Percentiles rank a stretch among this genome's conserved stretches.
Evolutionary conservation across 2,888 invertebrate species (phyloP).

Genomic region (Euplexia lucipara): DNA sequence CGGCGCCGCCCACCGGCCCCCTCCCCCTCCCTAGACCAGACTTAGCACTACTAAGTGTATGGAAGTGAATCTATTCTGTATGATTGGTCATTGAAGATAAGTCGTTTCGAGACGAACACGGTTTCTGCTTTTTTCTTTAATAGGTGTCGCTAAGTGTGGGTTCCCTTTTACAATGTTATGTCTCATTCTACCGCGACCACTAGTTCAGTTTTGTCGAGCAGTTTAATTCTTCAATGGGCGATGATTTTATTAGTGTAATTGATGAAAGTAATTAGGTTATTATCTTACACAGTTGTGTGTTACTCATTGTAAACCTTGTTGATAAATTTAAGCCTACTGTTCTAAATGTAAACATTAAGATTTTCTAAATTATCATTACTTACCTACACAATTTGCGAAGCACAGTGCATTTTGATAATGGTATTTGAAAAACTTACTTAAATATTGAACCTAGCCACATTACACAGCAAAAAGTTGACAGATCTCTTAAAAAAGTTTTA

Average conservation of each 20-base stretch:
- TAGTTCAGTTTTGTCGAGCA: neutral
- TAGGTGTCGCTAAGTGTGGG: constrained; percentile 44
- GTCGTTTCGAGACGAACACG: constrained; percentile 47
- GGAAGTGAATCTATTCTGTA: constrained; percentile 75
- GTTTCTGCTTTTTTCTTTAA: constrained; percentile 51
- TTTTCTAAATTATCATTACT: neutral
- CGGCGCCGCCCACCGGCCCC: constrained; percentile 87
- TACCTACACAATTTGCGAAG: neutral
- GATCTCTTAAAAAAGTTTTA: neutral
- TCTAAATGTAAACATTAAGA: neutral
- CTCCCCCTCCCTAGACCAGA: constrained; percentile 71
- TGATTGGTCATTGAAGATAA: constrained; percentile 82
- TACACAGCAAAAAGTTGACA: neutral
- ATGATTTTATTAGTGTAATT: constrained; percentile 15
- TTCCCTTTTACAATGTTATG: constrained; percentile 38
- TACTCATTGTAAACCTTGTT: neutral
- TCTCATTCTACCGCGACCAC: constrained; percentile 28
- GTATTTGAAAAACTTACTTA: neutral
- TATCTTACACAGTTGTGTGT: neutral
- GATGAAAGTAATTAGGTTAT: constrained; percentile 13
- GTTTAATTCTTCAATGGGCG: constrained; percentile 3
- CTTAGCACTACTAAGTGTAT: constrained; percentile 68
- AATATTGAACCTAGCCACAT: neutral
- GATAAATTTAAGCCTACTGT: neutral
- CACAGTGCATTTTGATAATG: neutral